A percentile compares a stretch with the other conserved stretches of the same genome.
Conservation (phyloP, 2,888 invertebrate genomes). For the Ochropleura leucogaster region DNA sequence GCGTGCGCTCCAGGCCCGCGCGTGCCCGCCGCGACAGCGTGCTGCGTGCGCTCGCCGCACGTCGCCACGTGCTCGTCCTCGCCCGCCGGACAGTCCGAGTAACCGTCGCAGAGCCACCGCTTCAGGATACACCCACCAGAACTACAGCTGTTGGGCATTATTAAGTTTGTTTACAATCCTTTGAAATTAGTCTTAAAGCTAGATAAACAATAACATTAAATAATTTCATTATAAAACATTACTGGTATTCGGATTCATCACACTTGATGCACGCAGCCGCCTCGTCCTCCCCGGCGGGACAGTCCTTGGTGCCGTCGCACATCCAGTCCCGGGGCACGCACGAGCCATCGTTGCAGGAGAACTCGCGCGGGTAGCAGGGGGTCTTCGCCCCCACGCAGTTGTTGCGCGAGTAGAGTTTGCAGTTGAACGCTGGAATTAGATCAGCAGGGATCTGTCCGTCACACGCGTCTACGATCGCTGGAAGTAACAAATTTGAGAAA, state of each 20-base stretch:
- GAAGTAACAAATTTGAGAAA: constrained; percentile 57
- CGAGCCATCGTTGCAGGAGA: constrained; percentile 90
- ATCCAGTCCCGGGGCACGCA: constrained; percentile 92
- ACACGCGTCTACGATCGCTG: constrained; percentile 92
- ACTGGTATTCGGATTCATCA: constrained; percentile 82
- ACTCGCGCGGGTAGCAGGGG: constrained; percentile 90
- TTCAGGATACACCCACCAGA: constrained; percentile 83
- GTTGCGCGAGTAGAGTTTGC: constrained; percentile 90
- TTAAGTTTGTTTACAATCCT: neutral
- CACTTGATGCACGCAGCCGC: constrained; percentile 85
- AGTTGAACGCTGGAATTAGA: constrained; percentile 90
- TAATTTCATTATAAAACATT: constrained; percentile 27
- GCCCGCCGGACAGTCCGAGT: constrained; percentile 84
- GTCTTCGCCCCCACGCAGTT: constrained; percentile 89
- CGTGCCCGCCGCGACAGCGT: constrained; percentile 38
- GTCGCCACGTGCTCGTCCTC: constrained; percentile 80
- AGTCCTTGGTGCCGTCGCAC: constrained; percentile 92
- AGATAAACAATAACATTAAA: neutral
- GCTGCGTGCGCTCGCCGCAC: constrained; percentile 67
- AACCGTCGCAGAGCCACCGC: constrained; percentile 88
- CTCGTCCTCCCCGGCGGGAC: constrained; percentile 92
- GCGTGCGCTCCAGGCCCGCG: constrained; percentile 41
- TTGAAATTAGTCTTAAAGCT: neutral
- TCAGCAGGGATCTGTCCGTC: constrained; percentile 91
- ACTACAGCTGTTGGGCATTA: constrained; percentile 75